Conservation (phyloP, 1,140 invertebrate species). For the Druon quercuslanigerum region DNA sequence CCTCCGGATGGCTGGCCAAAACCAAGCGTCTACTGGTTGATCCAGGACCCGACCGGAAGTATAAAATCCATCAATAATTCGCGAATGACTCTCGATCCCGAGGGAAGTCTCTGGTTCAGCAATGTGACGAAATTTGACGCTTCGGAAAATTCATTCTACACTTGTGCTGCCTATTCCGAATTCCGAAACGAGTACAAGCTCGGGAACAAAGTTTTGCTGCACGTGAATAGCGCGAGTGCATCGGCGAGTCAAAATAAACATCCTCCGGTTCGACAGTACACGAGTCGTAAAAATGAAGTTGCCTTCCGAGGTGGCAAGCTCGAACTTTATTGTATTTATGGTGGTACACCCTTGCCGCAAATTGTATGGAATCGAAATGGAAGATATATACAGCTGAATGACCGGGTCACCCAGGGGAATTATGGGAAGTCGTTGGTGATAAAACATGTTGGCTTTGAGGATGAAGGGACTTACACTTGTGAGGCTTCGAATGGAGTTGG, state of each 20-base stretch:
- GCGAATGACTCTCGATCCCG: conserved; percentile 94
- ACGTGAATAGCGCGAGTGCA: conserved; percentile 86
- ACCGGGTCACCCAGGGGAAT: conserved; percentile 88
- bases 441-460: conserved; percentile 88
- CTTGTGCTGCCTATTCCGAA: conserved; percentile 90
- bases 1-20: conserved; percentile 96
- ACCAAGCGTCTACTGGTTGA: conserved; percentile 94
- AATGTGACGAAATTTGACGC: conserved; percentile 92
- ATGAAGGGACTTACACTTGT: conserved; percentile 92
- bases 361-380: conserved; percentile 91
- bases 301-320: conserved; percentile 88
- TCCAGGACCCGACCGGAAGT: conserved; percentile 85
- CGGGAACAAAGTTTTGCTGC: conserved; percentile 87
- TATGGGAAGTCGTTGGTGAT: conserved; percentile 95
- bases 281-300: conserved; percentile 89
- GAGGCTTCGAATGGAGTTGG: conserved; percentile 93
- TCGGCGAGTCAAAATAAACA: conserved; percentile 86
- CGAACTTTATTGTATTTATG: conserved; percentile 92
- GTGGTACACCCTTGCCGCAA: conserved; percentile 90
- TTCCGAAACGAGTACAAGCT: conserved; percentile 94
- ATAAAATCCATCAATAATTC: conserved; percentile 94
- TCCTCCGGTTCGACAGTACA: conserved; percentile 87
- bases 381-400: conserved; percentile 79
- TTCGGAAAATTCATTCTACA: conserved; percentile 89
- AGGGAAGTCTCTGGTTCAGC: conserved; percentile 94